Conservation (phyloP, 2,888 invertebrate genomes). For the Zygaena filipendulae region DNA sequence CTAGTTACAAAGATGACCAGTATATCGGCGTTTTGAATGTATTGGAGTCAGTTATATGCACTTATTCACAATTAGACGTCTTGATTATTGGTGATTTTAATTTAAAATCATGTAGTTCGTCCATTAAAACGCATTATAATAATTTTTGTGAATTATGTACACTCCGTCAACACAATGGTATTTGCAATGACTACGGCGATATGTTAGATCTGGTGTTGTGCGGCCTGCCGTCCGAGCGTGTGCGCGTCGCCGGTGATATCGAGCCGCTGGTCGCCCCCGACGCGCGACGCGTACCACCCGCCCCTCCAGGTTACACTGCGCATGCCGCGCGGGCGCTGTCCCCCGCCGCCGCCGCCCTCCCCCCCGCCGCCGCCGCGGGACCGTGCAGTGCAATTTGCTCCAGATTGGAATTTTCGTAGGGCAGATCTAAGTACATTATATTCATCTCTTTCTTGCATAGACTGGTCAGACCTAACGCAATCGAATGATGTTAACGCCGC, state of each 20-base stretch:
- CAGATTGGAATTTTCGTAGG: conserved; percentile 1
- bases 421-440: conserved; percentile 1
- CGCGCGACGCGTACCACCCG: conserved; percentile 6
- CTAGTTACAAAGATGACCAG: too few species aligned
- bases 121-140: too few species aligned
- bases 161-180: conserved; percentile 3
- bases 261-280: conserved; percentile 1
- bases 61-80: neutral
- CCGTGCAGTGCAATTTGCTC: too few species aligned
- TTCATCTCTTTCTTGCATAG: neutral
- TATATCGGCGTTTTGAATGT: too few species aligned
- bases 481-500: neutral
- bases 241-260: conserved; percentile 1
- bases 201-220: conserved; percentile 4
- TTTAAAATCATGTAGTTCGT: neutral
- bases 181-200: neutral
- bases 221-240: too few species aligned
- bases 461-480: neutral
- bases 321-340: too few species aligned
- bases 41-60: too few species aligned
- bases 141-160: too few species aligned
- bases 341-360: too few species aligned
- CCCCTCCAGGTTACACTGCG: too few species aligned
- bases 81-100: too few species aligned
- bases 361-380: too few species aligned